Evolutionary conservation across 2,797 vertebrate species (phyloP), one percentile per base, ranked within the genome.

Genomic region (Astyanax mexicanus): DNA sequence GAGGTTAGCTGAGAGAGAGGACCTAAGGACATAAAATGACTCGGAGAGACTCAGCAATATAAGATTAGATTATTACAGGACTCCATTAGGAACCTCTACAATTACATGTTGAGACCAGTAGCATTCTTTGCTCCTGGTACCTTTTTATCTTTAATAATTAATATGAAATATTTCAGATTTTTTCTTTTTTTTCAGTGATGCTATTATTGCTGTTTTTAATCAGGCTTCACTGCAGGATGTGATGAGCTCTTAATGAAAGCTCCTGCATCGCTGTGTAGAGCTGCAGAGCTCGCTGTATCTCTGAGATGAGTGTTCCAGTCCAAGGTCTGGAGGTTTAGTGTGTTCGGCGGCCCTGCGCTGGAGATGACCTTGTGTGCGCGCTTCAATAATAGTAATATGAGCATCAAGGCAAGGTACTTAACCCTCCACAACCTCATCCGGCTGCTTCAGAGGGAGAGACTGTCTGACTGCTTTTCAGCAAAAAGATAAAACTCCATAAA

Each of bases 321-420:
- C 25, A 27, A 66, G 44, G 42, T 66, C 64, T 29, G 6, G 10
- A 15, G 42, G 64, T 32, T n/a, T 29, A 17, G 25, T 66, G 42
- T 32, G 25, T 32, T 49, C 17, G 4, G 58, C 15, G 32, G n/a
- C 32, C n/a, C 64, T 15, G 29, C 27, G 27, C 44, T n/a, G 11
- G 27, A 1, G 3, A 11, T 67, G 44, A 27, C 64, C 64, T 47
- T 29, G 42, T 6, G 64, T 2, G 7, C 47, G 27, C 15, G 10
- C 62, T 47, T 47, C 25, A 45, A 32, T 47, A 49, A 32, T 44
- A 49, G 64, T 44, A 23, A 42, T 44, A 45, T 44, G 61, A 9
- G 15, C 40, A 45, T 45, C 62, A 47, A n/a, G 42, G 40, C 15
- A 6, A 65, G 8, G 44, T 67, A 67, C 42, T 29, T 49, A 29